Conservation (phyloP, 2,888 invertebrate species). For the Laspeyria flexula region DNA sequence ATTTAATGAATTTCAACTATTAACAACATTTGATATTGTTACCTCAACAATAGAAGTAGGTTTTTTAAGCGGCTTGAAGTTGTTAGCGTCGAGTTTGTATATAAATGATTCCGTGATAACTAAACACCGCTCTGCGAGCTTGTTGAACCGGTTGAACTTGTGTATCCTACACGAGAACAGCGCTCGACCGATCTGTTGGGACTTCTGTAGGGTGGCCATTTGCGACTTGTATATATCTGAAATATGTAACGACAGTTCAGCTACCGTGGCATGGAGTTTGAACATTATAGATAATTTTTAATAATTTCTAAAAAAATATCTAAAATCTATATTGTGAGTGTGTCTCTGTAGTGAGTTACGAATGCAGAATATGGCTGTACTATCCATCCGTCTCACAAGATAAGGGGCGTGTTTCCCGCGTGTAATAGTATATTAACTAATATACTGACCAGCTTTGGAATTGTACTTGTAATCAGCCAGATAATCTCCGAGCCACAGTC, state of each 20-base stretch:
- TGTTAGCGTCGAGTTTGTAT: conserved; percentile 94
- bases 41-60: conserved; percentile 93
- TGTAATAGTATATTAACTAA: too few relatives aligned
- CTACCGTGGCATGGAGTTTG: too few relatives aligned
- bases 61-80: conserved; percentile 95
- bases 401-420: too few relatives aligned
- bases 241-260: too few relatives aligned
- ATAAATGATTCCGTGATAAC: conserved; percentile 94
- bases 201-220: conserved; percentile 60
- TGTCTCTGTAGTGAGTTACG: too few relatives aligned
- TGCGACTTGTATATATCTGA: conserved; percentile 59
- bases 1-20: too few relatives aligned
- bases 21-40: conserved; percentile 10
- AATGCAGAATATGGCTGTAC: too few relatives aligned
- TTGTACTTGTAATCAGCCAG: conserved; percentile 69
- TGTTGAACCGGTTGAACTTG: conserved; percentile 90
- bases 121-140: conserved; percentile 95
- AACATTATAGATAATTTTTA: too few relatives aligned
- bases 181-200: conserved; percentile 69
- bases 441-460: conserved; percentile 57
- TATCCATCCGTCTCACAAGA: too few relatives aligned
- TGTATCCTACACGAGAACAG: conserved; percentile 89
- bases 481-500: conserved; percentile 76
- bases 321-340: too few relatives aligned
- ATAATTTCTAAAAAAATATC: too few relatives aligned